Percentiles rank a stretch among this genome's conserved stretches.
Evolutionary conservation across 2,113 vertebrate species (phyloP).

Genomic region (Solea senegalensis): DNA sequence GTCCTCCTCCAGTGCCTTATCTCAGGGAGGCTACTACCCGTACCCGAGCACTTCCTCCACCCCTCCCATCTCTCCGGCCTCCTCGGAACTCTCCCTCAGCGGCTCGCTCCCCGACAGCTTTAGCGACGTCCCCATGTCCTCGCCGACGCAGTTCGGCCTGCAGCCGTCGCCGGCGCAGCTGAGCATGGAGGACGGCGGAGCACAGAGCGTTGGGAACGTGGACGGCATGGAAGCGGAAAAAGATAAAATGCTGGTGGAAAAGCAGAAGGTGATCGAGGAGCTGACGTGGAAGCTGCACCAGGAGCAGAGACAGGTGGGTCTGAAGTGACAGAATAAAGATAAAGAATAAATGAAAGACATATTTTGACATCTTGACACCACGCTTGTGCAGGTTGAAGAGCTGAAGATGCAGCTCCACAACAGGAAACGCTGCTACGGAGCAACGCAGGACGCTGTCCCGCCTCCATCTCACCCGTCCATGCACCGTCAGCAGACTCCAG

Average conservation of each 20-base stretch:
- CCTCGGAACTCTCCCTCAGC: constrained; percentile 91
- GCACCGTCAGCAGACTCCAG: constrained; percentile 69
- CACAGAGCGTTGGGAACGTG: constrained; percentile 76
- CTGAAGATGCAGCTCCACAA: constrained; percentile 94
- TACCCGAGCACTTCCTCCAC: constrained; percentile 95
- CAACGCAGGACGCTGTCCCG: constrained; percentile 66
- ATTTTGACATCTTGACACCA: too few relatives aligned
- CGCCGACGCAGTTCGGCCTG: constrained; percentile 86
- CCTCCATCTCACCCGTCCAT: constrained; percentile 60
- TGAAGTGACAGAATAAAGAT: neutral
- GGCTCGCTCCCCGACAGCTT: constrained; percentile 95
- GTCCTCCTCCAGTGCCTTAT: constrained; percentile 83
- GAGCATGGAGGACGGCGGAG: constrained; percentile 84
- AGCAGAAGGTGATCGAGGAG: constrained; percentile 98
- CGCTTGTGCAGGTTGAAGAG: constrained; percentile 87
- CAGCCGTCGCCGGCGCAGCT: constrained; percentile 85
- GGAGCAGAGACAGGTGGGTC: constrained; percentile 92
- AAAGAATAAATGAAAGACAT: neutral
- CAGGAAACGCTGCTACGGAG: constrained; percentile 83
- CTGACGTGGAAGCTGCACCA: constrained; percentile 97
- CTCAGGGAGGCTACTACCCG: constrained; percentile 90
- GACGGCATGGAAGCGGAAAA: constrained; percentile 92
- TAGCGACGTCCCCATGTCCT: constrained; percentile 90
- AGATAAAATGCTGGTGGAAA: constrained; percentile 98
- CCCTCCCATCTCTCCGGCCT: constrained; percentile 94